Percentiles rank a stretch among this genome's conserved stretches.
Evolutionary conservation across 2,113 vertebrate species (phyloP).

Genomic region (Rynchops niger): DNA sequence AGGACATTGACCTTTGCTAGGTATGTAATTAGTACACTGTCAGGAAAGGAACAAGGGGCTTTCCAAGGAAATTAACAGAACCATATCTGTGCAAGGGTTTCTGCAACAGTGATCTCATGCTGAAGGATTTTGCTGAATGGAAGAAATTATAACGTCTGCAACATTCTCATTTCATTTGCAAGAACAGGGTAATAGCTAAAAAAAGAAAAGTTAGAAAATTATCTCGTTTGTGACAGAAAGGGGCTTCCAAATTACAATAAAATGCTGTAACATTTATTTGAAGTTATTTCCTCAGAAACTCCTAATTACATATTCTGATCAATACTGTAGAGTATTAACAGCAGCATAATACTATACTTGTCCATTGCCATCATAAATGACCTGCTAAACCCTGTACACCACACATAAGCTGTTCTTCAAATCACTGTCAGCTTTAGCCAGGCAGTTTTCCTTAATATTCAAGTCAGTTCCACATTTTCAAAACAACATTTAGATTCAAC

Average conservation of each 20-base stretch:
- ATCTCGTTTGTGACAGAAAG: background rate
- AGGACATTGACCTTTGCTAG: background rate
- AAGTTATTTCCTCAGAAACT: background rate
- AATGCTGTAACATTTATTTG: background rate
- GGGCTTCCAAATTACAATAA: background rate
- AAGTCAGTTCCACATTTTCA: constrained; percentile 1
- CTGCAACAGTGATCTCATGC: background rate
- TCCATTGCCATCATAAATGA: background rate
- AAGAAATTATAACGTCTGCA: background rate
- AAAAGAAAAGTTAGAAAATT: background rate
- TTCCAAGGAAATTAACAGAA: background rate
- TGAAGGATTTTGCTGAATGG: background rate
- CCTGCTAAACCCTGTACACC: background rate
- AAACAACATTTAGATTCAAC: constrained; percentile 24
- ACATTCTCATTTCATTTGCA: background rate
- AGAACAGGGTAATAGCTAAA: background rate
- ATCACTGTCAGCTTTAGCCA: background rate
- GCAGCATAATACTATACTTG: background rate
- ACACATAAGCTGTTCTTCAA: background rate
- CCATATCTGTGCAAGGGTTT: background rate
- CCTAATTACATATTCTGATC: background rate
- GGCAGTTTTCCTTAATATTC: background rate
- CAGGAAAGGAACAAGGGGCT: background rate
- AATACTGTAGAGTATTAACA: background rate
- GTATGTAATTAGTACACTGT: background rate